Conservation (phyloP, 2,888 invertebrate species). For the Drosophila tanythrix region DNA sequence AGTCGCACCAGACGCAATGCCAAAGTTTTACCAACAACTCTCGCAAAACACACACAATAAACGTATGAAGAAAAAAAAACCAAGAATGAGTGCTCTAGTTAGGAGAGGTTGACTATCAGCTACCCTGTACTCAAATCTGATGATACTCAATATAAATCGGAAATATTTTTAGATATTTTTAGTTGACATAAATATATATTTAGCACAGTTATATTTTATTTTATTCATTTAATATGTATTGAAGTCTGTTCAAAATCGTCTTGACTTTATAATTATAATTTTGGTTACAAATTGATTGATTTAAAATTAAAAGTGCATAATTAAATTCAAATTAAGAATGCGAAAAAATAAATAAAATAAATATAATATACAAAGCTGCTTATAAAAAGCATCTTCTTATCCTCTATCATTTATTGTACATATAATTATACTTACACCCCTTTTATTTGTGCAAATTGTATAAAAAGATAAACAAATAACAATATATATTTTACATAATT, state of each 20-base stretch:
- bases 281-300: too few relatives aligned
- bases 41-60: slow-evolving; percentile 39
- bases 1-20: slow-evolving; percentile 70
- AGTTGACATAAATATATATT: not conserved
- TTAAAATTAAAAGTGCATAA: too few relatives aligned
- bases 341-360: too few relatives aligned
- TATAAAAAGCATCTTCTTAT: not conserved
- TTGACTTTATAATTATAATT: too few relatives aligned
- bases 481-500: not conserved
- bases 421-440: not conserved
- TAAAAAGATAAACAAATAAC: too few relatives aligned
- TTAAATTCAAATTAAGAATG: not conserved
- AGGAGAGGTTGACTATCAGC: not conserved
- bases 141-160: too few relatives aligned
- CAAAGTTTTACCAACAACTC: slow-evolving; percentile 50
- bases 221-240: not conserved
- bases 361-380: not conserved
- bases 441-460: not conserved
- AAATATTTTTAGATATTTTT: not conserved
- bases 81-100: not conserved
- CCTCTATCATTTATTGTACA: not conserved
- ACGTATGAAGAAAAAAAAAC: slow-evolving; percentile 23
- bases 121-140: slow-evolving; percentile 12
- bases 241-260: not conserved
- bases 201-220: not conserved